Evolutionary conservation across 2,888 invertebrate genomes (phyloP).

Genomic region (Macaria liturata): DNA sequence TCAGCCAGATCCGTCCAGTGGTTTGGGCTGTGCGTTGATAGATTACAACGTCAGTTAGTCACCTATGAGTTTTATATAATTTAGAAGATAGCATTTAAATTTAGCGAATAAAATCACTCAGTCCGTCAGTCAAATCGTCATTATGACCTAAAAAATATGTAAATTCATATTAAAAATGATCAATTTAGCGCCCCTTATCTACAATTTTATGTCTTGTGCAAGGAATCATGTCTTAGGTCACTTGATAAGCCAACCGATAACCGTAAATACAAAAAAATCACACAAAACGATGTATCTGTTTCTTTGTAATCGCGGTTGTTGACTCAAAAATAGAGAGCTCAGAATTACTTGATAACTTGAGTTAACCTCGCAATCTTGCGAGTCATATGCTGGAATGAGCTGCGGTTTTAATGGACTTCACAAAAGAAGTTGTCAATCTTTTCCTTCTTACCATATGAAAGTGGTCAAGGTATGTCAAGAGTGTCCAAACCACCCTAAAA

Average conservation of each 20-base stretch:
- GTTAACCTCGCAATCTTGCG: conserved; percentile 43
- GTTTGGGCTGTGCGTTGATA: no score
- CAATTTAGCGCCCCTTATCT: conserved; percentile 61
- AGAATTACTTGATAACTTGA: conserved; percentile 42
- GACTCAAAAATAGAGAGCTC: conserved; percentile 32
- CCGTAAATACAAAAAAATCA: conserved; percentile 41
- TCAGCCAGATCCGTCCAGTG: no score
- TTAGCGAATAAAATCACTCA: neutral
- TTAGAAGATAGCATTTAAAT: no score
- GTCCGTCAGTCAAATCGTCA: neutral
- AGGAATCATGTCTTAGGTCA: conserved; percentile 65
- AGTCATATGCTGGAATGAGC: neutral
- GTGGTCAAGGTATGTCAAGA: no score
- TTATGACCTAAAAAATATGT: conserved; percentile 2
- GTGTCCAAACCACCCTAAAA: no score
- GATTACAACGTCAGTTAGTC: no score
- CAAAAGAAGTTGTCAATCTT: no score
- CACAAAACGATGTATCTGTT: conserved; percentile 49
- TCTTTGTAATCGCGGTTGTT: conserved; percentile 52
- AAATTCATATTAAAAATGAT: conserved; percentile 39
- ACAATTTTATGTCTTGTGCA: conserved; percentile 60
- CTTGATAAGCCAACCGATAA: conserved; percentile 69
- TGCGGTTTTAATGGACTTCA: no score
- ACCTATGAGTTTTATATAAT: no score
- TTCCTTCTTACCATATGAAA: no score